Percentiles rank a stretch among this genome's conserved stretches.
Conservation (phyloP, 2,113 vertebrate genomes). For the Scomber colias region DNA sequence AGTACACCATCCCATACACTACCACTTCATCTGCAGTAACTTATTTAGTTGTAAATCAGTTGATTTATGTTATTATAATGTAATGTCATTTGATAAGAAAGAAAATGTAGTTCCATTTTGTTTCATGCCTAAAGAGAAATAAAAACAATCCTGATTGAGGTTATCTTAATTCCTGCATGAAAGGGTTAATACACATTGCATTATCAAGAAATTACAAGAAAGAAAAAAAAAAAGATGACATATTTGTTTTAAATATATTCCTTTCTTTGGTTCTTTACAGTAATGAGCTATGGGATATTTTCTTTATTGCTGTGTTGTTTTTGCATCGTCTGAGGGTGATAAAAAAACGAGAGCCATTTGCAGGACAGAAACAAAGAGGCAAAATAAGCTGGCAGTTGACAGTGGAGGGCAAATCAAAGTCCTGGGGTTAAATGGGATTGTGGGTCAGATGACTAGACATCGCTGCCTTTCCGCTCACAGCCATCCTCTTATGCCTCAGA, state of each 20-base stretch:
- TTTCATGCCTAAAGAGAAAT: too few relatives aligned
- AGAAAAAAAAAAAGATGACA: neutral
- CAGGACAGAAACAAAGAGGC: constrained; percentile 48
- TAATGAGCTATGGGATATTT: neutral
- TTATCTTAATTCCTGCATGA: too few relatives aligned
- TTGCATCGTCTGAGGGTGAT: neutral
- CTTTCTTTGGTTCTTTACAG: neutral
- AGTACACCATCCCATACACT: too few relatives aligned
- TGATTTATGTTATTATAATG: too few relatives aligned
- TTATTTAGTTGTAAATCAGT: too few relatives aligned
- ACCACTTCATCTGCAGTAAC: too few relatives aligned
- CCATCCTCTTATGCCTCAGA: constrained; percentile 51
- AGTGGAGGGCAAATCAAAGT: constrained; percentile 72
- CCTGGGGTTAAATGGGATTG: constrained; percentile 78
- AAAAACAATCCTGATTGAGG: too few relatives aligned
- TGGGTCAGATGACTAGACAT: constrained; percentile 80
- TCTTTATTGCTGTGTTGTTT: constrained; percentile 4
- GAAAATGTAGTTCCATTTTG: too few relatives aligned
- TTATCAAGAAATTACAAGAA: neutral
- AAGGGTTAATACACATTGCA: neutral
- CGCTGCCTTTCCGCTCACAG: constrained; percentile 49
- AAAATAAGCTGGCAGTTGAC: constrained; percentile 53
- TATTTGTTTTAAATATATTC: neutral
- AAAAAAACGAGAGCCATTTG: constrained; percentile 25
- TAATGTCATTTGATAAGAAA: too few relatives aligned